phyloP scores from a whole-genome alignment of 2,113 vertebrate genomes.

The Malurus alboscapulatus region DNA sequence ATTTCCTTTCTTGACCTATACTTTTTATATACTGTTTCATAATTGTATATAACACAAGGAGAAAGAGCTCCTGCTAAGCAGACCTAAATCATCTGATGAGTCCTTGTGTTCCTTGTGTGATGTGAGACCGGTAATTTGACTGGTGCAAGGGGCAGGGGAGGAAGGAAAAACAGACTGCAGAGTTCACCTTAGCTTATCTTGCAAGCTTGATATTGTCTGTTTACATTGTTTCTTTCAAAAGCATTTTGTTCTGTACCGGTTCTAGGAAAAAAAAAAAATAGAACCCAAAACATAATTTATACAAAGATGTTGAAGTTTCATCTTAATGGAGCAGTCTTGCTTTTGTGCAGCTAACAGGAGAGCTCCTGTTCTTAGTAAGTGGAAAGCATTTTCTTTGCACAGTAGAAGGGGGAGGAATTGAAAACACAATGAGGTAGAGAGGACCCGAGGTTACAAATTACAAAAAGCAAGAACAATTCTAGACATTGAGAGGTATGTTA shows the following conservation, averaged over 20 bases:
- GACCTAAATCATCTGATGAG: background rate
- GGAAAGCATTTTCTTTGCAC: background rate
- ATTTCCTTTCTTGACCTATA: background rate
- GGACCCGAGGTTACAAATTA: background rate
- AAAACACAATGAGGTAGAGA: background rate
- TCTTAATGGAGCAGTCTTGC: background rate
- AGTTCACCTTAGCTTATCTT: background rate
- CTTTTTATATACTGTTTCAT: background rate
- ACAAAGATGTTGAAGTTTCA: background rate
- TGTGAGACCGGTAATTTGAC: background rate
- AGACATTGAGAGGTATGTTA: conserved; percentile 13
- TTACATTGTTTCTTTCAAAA: background rate
- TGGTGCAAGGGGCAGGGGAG: background rate
- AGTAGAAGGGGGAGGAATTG: background rate
- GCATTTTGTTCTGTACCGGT: background rate
- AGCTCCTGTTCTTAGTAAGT: conserved; percentile 1
- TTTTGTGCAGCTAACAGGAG: background rate
- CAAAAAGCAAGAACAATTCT: background rate
- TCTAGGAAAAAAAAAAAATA: background rate
- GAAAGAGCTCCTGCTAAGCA: background rate
- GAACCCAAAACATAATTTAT: background rate
- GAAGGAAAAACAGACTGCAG: background rate
- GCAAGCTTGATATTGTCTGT: background rate
- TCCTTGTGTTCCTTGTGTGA: background rate
- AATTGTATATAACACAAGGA: background rate